These are phyloP conservation scores for Gandaritis pyraliata DNA, from an alignment of 2,888 invertebrate genomes.

Conservation along the genomic window DNA sequence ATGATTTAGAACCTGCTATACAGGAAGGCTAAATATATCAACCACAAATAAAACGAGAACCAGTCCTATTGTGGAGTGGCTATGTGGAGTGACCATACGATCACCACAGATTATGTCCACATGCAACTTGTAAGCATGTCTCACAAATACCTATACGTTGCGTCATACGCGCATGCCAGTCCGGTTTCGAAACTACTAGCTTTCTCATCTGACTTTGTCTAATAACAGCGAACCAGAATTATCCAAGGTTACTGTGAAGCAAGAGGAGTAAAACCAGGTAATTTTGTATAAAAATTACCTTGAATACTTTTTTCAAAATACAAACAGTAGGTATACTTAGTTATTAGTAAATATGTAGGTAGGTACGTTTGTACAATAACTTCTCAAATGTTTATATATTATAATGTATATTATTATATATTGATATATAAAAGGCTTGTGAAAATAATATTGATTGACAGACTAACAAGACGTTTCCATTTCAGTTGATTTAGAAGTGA, in stretches of 20 bases:
- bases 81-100: neutral
- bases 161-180: constrained; percentile 26
- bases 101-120: constrained; percentile 8
- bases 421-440: too few relatives aligned
- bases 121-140: constrained; percentile 21
- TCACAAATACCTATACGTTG: constrained; percentile 31
- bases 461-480: constrained; percentile 9
- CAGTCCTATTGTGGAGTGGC: constrained; percentile 3
- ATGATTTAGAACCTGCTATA: neutral
- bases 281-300: too few relatives aligned
- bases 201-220: constrained; percentile 12
- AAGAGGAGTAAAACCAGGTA: too few relatives aligned
- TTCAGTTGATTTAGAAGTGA: constrained; percentile 15
- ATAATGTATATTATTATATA: too few relatives aligned
- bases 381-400: too few relatives aligned
- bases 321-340: too few relatives aligned
- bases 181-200: constrained; percentile 18
- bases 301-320: too few relatives aligned
- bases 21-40: neutral
- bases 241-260: too few relatives aligned
- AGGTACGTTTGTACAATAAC: too few relatives aligned
- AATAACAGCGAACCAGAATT: too few relatives aligned
- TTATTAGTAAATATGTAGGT: too few relatives aligned
- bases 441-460: constrained; percentile 1
- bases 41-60: constrained; percentile 12